phyloP scores from a whole-genome alignment of 2,888 invertebrate species.

The Metellina segmentata region DNA sequence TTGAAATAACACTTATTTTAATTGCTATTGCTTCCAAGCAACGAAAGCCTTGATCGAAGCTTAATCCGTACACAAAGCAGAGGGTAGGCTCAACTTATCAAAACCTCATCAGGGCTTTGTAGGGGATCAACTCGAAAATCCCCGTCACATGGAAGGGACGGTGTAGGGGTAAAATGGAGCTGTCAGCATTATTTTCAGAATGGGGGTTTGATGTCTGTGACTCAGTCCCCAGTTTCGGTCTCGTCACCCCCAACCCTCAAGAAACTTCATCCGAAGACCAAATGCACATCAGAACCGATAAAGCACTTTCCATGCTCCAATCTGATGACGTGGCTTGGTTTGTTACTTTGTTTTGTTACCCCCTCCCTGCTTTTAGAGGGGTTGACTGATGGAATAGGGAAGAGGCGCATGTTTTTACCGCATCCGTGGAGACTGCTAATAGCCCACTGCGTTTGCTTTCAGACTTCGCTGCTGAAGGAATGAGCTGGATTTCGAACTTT shows the following conservation, averaged over 20 bases:
- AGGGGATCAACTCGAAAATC: constrained; percentile 26
- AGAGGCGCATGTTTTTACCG: constrained; percentile 8
- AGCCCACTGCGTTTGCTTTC: neutral
- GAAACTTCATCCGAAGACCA: constrained; percentile 2
- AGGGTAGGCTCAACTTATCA: neutral
- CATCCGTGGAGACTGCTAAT: constrained; percentile 28
- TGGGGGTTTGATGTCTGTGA: constrained; percentile 41
- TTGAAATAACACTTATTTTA: too few species aligned
- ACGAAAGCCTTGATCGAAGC: too few species aligned
- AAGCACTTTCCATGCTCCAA: constrained; percentile 37
- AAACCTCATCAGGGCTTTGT: constrained; percentile 43
- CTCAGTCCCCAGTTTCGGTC: constrained; percentile 18
- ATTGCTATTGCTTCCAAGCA: too few species aligned
- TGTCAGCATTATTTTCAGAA: constrained; percentile 56
- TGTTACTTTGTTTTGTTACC: constrained; percentile 1
- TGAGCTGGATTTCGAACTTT: too few species aligned
- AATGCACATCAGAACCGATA: constrained; percentile 34
- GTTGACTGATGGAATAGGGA: neutral
- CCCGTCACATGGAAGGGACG: neutral
- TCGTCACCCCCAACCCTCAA: neutral
- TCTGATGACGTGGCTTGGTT: constrained; percentile 41
- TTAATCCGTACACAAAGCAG: too few species aligned
- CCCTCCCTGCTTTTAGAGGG: constrained; percentile 8
- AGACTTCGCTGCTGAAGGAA: too few species aligned
- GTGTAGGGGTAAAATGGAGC: constrained; percentile 44